These are phyloP conservation scores for Steinernema feltiae DNA, from an alignment of 1,140 invertebrate genomes.

Conservation along the genomic window DNA sequence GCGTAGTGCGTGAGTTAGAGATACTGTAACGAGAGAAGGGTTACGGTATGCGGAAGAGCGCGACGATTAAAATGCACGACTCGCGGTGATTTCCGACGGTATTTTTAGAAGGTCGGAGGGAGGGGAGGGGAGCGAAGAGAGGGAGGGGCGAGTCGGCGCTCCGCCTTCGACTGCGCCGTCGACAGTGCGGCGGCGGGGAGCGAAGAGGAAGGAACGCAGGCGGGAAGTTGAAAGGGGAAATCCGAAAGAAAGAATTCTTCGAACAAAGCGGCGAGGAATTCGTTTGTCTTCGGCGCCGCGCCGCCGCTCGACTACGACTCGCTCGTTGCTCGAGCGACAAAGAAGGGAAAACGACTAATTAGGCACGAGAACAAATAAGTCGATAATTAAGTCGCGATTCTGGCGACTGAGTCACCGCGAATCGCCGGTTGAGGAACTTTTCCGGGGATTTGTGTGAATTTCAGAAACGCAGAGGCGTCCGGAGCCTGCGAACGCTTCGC, in stretches of 20 bases:
- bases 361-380: no score
- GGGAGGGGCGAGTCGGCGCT: not conserved
- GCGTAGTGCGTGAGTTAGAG: not conserved
- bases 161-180: not conserved
- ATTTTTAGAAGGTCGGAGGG: constrained; percentile 9
- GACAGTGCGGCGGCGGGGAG: not conserved
- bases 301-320: not conserved
- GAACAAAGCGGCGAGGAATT: no score
- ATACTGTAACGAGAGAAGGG: not conserved
- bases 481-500: no score
- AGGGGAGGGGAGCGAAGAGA: not conserved
- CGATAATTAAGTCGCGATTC: no score
- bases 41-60: not conserved
- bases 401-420: no score
- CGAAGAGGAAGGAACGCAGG: not conserved
- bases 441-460: not conserved
- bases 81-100: not conserved
- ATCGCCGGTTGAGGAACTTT: no score
- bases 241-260: no score
- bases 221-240: no score
- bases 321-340: not conserved
- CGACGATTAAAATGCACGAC: constrained; percentile 10
- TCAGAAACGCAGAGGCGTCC: not conserved
- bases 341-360: no score
- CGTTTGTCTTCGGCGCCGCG: no score